These are phyloP conservation scores for Drosophila virilis DNA, from an alignment of 1,140 invertebrate species.

Conservation along the genomic window DNA sequence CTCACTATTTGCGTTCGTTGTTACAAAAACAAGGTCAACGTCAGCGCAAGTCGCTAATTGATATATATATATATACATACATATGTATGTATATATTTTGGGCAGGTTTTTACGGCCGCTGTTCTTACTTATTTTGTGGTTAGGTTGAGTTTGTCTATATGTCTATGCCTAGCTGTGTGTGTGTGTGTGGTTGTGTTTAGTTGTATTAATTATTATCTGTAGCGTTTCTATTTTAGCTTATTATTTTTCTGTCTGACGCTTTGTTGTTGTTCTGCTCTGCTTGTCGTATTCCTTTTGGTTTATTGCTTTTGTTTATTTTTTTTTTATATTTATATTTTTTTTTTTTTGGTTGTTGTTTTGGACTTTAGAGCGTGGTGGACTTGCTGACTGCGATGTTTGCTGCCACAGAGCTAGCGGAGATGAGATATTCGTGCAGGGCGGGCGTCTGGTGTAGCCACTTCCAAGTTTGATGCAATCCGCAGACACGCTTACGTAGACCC, in stretches of 20 bases:
- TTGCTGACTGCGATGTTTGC: conserved; percentile 85
- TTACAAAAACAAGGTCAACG: conserved; percentile 73
- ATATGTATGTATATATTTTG: conserved; percentile 36
- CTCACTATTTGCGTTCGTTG: conserved; percentile 18
- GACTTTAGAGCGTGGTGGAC: conserved; percentile 67
- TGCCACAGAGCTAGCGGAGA: conserved; percentile 90
- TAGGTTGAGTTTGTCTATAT: conserved; percentile 57
- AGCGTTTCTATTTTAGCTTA: conserved; percentile 53
- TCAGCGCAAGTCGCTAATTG: conserved; percentile 46
- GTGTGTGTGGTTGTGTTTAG: conserved; percentile 23
- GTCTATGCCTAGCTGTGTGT: conserved; percentile 17
- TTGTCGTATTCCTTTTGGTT: conserved; percentile 62
- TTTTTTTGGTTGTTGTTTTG: conserved; percentile 49
- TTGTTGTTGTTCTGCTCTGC: conserved; percentile 25
- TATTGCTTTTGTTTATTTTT: conserved; percentile 44
- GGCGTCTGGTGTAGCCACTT: conserved; percentile 96
- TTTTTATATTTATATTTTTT: not conserved
- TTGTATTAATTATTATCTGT: conserved; percentile 58
- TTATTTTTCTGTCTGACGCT: conserved; percentile 41
- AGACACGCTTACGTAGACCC: conserved; percentile 93
- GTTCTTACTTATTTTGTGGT: conserved; percentile 42
- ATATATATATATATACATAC: not conserved
- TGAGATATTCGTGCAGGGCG: conserved; percentile 93
- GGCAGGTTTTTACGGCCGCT: conserved; percentile 31
- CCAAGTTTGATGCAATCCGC: conserved; percentile 93